Conservation (phyloP, 2,113 vertebrate species). For the Protomyctophum bolini region DNA sequence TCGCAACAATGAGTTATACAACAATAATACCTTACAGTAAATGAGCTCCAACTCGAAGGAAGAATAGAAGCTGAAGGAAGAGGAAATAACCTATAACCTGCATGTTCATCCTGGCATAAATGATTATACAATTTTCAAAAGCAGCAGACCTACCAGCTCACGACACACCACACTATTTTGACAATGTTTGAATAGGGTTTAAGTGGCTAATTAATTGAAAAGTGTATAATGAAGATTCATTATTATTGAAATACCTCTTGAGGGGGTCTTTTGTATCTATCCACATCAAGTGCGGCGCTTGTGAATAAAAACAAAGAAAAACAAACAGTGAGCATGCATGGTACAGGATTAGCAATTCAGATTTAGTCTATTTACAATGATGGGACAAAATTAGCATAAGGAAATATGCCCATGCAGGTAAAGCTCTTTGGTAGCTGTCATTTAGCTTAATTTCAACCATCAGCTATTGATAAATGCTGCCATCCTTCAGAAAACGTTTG, state of each 20-base stretch:
- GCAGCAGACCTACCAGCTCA: no score
- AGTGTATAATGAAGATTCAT: background rate
- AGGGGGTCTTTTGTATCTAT: background rate
- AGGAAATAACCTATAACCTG: background rate
- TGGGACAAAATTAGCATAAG: background rate
- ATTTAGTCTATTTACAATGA: background rate
- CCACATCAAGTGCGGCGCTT: background rate
- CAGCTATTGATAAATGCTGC: background rate
- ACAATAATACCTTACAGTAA: no score
- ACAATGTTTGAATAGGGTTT: no score
- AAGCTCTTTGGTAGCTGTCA: background rate
- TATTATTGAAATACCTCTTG: background rate
- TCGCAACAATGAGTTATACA: no score
- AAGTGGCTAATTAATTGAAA: background rate
- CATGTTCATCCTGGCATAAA: no score
- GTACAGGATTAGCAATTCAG: background rate
- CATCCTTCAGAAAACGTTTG: background rate
- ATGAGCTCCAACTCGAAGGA: background rate
- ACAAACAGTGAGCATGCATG: background rate
- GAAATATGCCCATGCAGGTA: background rate
- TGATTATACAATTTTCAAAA: no score
- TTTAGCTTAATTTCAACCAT: background rate
- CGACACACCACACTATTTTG: no score
- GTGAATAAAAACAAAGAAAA: no score
- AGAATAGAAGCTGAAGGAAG: background rate